These are phyloP conservation scores for Cheilosia variabilis DNA, from an alignment of 2,888 invertebrate species.

Conservation along the genomic window DNA sequence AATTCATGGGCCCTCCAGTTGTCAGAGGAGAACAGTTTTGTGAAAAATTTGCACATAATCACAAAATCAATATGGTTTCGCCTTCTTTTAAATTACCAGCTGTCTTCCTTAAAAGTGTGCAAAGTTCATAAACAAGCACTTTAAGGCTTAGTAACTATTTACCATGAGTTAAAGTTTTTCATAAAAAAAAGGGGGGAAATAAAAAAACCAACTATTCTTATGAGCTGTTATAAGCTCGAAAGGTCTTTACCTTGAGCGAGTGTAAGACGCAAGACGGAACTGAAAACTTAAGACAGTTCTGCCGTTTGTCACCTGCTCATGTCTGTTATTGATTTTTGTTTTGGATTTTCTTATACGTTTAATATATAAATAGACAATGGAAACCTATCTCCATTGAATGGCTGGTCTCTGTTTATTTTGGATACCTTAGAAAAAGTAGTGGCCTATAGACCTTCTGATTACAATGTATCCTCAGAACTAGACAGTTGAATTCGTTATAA, in stretches of 20 bases:
- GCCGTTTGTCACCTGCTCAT: slow-evolving; percentile 33
- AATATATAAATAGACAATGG: not conserved
- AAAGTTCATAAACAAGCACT: slow-evolving; percentile 29
- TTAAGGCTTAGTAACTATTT: slow-evolving; percentile 22
- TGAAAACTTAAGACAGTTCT: slow-evolving; percentile 49
- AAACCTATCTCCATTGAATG: slow-evolving; percentile 2
- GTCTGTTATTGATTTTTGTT: slow-evolving; percentile 70
- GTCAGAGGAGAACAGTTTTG: too few species aligned
- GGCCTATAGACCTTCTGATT: not conserved
- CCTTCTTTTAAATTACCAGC: slow-evolving; percentile 27
- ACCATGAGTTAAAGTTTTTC: slow-evolving; percentile 2
- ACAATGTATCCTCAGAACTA: not conserved
- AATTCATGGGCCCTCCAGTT: too few species aligned
- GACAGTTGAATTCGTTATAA: not conserved
- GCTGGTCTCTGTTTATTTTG: not conserved
- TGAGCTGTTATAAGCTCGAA: slow-evolving; percentile 66
- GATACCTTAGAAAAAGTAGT: slow-evolving; percentile 14
- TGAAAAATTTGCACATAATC: too few species aligned
- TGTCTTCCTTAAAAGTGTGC: slow-evolving; percentile 15
- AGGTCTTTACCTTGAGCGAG: slow-evolving; percentile 61
- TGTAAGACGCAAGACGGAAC: slow-evolving; percentile 64
- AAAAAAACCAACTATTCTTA: slow-evolving; percentile 13
- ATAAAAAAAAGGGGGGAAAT: not conserved
- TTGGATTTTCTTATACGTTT: slow-evolving; percentile 23
- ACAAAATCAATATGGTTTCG: slow-evolving; percentile 54